A percentile compares a stretch with the other conserved stretches of the same genome.
phyloP scores from a whole-genome alignment of 2,888 invertebrate species.

The Sarcophaga subvicina region DNA sequence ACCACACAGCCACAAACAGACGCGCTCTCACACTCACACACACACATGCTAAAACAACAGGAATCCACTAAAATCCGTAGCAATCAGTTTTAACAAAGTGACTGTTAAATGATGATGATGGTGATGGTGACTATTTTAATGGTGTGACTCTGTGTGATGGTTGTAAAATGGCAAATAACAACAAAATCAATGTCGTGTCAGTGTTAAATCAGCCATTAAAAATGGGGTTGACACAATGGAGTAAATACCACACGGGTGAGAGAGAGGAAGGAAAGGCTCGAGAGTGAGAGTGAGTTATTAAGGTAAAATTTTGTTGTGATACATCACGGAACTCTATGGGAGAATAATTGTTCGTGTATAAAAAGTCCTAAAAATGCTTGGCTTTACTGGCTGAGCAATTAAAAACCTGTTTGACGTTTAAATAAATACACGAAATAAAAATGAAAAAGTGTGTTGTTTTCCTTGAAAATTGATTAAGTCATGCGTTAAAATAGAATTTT shows the following conservation, averaged over 20 bases:
- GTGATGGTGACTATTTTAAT: conserved; percentile 27
- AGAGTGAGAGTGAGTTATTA: too few relatives aligned
- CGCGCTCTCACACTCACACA: too few relatives aligned
- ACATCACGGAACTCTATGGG: background rate
- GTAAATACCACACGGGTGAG: background rate
- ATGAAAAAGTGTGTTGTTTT: too few relatives aligned
- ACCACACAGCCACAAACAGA: background rate
- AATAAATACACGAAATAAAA: too few relatives aligned
- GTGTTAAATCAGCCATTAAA: conserved; percentile 17
- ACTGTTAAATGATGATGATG: conserved; percentile 32
- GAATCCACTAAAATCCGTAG: background rate
- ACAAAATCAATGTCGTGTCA: background rate
- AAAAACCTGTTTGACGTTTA: too few relatives aligned
- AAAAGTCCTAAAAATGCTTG: background rate
- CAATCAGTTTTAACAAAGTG: conserved; percentile 44
- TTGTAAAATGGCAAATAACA: background rate
- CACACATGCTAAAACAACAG: background rate
- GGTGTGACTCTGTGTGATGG: background rate
- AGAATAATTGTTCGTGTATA: background rate
- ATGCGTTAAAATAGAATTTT: too few relatives aligned
- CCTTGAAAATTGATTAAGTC: too few relatives aligned
- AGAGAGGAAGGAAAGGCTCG: too few relatives aligned
- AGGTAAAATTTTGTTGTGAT: too few relatives aligned
- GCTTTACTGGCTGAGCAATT: too few relatives aligned
- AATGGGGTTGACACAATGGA: background rate